phyloP scores from a whole-genome alignment of 1,140 invertebrate species.

The Monomorium pharaonis region DNA sequence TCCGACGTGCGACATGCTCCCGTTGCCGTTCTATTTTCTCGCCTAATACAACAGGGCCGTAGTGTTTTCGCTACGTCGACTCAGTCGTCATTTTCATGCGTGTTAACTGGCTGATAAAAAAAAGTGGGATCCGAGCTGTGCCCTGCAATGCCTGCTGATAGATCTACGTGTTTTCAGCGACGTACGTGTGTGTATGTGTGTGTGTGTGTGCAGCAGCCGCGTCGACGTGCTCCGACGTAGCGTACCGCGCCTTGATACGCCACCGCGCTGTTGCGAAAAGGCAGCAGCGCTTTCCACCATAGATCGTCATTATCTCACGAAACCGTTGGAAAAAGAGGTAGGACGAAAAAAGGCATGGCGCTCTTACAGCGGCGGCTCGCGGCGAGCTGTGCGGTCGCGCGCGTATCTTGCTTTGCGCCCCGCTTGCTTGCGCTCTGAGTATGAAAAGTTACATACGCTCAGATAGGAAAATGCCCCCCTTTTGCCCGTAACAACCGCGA shows the following conservation, averaged over 20 bases:
- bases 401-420: constrained; percentile 47
- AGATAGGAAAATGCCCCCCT: constrained; percentile 48
- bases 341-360: background rate
- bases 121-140: background rate
- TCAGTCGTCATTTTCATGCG: constrained; percentile 12
- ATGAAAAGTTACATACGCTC: constrained; percentile 45
- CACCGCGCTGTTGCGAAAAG: constrained; percentile 38
- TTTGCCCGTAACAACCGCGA: background rate
- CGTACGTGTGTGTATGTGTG: too few relatives aligned
- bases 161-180: constrained; percentile 22
- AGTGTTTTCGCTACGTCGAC: background rate
- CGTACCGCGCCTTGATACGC: constrained; percentile 20
- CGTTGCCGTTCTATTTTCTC: constrained; percentile 34
- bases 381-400: background rate
- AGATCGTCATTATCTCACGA: constrained; percentile 70
- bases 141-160: constrained; percentile 17
- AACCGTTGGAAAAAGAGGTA: constrained; percentile 34
- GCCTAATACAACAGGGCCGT: constrained; percentile 29
- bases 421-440: constrained; percentile 34
- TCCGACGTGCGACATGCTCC: constrained; percentile 15
- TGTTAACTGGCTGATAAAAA: constrained; percentile 21
- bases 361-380: constrained; percentile 22
- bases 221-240: constrained; percentile 13
- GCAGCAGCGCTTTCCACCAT: constrained; percentile 48
- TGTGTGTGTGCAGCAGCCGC: constrained; percentile 13